Conservation (phyloP, 2,797 vertebrate species). For the Trematomus bernacchii region DNA sequence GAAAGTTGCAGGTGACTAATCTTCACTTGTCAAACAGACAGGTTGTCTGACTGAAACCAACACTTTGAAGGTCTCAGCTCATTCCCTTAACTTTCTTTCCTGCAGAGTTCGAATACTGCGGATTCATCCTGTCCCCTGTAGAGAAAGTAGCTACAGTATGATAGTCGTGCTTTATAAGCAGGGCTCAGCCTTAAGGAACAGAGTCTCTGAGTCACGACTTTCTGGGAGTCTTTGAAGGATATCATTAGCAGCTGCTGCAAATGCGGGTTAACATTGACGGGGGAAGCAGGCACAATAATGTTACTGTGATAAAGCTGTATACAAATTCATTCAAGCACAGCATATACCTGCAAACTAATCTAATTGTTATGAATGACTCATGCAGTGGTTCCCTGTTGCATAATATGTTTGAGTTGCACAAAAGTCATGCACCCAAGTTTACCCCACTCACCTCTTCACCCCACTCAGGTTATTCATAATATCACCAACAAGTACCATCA, state of each 20-base stretch:
- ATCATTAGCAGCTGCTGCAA: slow-evolving; percentile 54
- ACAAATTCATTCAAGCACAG: neutral
- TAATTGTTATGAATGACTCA: neutral
- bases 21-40: slow-evolving; percentile 65
- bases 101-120: slow-evolving; percentile 64
- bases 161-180: slow-evolving; percentile 62
- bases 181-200: slow-evolving; percentile 51
- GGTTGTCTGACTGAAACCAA: slow-evolving; percentile 49
- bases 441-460: slow-evolving; percentile 48
- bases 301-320: slow-evolving; percentile 2
- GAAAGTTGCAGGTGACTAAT: slow-evolving; percentile 67
- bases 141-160: slow-evolving; percentile 64
- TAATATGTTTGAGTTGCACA: neutral
- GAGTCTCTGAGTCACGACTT: slow-evolving; percentile 59
- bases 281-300: neutral
- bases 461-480: slow-evolving; percentile 30
- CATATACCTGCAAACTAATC: slow-evolving; percentile 20
- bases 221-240: slow-evolving; percentile 62
- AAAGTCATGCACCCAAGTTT: slow-evolving; percentile 20
- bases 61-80: slow-evolving; percentile 66
- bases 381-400: neutral
- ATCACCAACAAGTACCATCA: slow-evolving; percentile 32
- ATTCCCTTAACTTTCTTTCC: slow-evolving; percentile 48
- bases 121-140: slow-evolving; percentile 64
- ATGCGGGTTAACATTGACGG: slow-evolving; percentile 40